These are phyloP conservation scores for Bungarus multicinctus DNA, from an alignment of 2,113 vertebrate genomes.

Conservation along the genomic window DNA sequence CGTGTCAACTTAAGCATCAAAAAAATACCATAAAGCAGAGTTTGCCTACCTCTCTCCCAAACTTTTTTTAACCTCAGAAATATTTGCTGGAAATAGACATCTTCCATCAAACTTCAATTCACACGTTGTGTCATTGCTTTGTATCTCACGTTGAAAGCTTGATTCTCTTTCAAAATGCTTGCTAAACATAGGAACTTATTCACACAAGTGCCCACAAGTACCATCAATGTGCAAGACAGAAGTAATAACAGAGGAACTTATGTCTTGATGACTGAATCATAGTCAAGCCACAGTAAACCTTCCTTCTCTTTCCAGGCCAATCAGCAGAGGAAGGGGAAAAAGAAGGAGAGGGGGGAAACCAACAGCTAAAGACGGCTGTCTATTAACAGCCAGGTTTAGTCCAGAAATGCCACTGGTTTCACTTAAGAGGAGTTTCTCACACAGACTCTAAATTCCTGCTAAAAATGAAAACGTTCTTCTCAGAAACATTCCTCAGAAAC, in stretches of 20 bases:
- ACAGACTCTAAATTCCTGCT: slow-evolving; percentile 93
- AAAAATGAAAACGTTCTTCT: slow-evolving; percentile 91
- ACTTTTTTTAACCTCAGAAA: slow-evolving; percentile 42
- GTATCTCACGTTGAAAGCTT: slow-evolving; percentile 36
- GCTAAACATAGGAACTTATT: slow-evolving; percentile 46
- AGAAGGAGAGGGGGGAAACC: neutral
- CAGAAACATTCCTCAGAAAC: slow-evolving; percentile 92
- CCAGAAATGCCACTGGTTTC: slow-evolving; percentile 67
- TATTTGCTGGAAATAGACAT: slow-evolving; percentile 34
- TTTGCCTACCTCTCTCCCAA: slow-evolving; percentile 13
- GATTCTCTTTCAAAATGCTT: slow-evolving; percentile 52
- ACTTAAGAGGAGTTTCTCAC: slow-evolving; percentile 79
- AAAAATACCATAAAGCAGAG: slow-evolving; percentile 13
- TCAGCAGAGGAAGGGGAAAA: slow-evolving; percentile 26
- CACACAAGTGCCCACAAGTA: slow-evolving; percentile 48
- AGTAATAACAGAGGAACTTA: slow-evolving; percentile 60
- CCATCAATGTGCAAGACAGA: slow-evolving; percentile 45
- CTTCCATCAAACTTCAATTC: slow-evolving; percentile 39
- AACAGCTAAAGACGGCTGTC: slow-evolving; percentile 27
- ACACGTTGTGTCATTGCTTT: slow-evolving; percentile 49
- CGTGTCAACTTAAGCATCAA: neutral
- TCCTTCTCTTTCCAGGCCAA: slow-evolving; percentile 46
- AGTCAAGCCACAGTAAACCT: slow-evolving; percentile 32
- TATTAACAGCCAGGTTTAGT: slow-evolving; percentile 49
- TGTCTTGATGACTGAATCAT: slow-evolving; percentile 50